These are phyloP conservation scores for Carollia perspicillata DNA, from an alignment of 2,113 vertebrate genomes.

Conservation along the genomic window DNA sequence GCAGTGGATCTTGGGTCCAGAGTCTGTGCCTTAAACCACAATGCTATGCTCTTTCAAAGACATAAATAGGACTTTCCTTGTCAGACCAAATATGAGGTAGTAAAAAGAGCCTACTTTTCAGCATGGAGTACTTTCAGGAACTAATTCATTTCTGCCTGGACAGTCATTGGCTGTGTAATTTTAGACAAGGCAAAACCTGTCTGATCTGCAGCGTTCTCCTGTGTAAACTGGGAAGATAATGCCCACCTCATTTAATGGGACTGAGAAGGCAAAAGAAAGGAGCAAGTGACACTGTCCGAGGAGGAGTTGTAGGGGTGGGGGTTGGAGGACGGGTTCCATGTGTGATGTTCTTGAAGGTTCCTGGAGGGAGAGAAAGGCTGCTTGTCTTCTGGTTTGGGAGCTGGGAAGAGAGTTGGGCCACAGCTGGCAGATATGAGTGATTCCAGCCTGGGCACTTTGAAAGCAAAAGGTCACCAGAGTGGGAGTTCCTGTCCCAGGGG, in stretches of 20 bases:
- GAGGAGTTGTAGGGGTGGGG: too few species aligned
- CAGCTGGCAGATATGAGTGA: neutral
- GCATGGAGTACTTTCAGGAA: neutral
- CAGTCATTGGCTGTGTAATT: neutral
- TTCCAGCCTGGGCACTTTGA: neutral
- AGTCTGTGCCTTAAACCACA: neutral
- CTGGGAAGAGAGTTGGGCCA: neutral
- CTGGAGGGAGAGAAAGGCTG: too few species aligned
- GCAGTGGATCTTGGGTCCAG: neutral
- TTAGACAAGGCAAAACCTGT: neutral
- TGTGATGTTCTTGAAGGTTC: too few species aligned
- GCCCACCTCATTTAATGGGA: neutral
- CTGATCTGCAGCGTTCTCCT: neutral
- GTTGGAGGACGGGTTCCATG: too few species aligned
- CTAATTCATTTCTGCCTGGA: neutral
- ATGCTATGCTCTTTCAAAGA: neutral
- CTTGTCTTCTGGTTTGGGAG: neutral
- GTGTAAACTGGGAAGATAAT: neutral
- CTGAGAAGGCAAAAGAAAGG: too few species aligned
- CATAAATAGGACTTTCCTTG: neutral
- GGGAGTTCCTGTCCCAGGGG: neutral
- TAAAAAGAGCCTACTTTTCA: neutral
- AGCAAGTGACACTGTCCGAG: too few species aligned
- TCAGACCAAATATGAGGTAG: neutral
- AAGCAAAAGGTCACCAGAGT: neutral